phyloP scores from a whole-genome alignment of 2,797 vertebrate species.

The Falco novaeseelandiae region DNA sequence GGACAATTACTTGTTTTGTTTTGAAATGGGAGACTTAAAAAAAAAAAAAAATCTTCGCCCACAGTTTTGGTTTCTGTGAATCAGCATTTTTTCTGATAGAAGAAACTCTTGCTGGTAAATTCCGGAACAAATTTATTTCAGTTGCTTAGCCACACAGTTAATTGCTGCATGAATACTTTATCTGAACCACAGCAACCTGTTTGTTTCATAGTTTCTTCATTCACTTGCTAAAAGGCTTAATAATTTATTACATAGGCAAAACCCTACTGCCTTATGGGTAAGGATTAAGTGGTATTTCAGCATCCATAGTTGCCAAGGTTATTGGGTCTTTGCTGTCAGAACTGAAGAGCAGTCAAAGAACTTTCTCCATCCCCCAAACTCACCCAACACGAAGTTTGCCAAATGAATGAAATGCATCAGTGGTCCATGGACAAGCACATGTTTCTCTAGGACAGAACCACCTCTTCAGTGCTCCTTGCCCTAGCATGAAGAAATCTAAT shows the following conservation, averaged over 20 bases:
- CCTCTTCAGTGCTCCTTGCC: background rate
- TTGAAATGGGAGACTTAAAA: background rate
- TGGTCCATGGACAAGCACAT: background rate
- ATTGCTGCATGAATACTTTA: background rate
- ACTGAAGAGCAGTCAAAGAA: background rate
- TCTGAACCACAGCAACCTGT: background rate
- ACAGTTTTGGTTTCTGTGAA: background rate
- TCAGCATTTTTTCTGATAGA: background rate
- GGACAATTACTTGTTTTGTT: background rate
- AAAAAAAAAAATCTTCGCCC: background rate
- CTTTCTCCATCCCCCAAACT: background rate
- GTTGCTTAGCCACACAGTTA: background rate
- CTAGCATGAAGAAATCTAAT: slow-evolving; percentile 18
- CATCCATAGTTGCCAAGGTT: background rate
- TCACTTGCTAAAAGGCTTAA: background rate
- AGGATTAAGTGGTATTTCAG: slow-evolving; percentile 15
- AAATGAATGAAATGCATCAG: background rate
- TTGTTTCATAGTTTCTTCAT: background rate
- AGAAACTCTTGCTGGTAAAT: background rate
- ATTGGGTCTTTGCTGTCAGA: background rate
- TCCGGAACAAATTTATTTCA: background rate
- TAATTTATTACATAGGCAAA: slow-evolving; percentile 14
- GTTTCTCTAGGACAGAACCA: background rate
- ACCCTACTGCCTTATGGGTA: background rate
- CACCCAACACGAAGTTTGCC: background rate